phyloP scores from a whole-genome alignment of 2,888 invertebrate species.

The Timema podura region DNA sequence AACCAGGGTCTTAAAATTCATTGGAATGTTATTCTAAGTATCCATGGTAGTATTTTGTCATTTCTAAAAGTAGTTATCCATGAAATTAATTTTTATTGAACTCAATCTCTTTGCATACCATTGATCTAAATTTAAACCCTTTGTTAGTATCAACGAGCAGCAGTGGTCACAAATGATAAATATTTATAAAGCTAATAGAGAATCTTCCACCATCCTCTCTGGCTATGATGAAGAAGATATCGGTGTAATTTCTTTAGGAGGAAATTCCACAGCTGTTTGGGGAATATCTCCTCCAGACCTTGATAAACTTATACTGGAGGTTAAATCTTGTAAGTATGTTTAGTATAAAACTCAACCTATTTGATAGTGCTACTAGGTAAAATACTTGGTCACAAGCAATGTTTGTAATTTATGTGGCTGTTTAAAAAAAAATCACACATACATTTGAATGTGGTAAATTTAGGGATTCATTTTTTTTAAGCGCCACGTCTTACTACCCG shows the following conservation, averaged over 20 bases:
- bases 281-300: slow-evolving; percentile 92
- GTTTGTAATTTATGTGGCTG: not conserved
- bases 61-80: no score
- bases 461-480: no score
- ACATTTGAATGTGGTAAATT: no score
- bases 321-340: slow-evolving; percentile 52
- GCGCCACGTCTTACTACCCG: no score
- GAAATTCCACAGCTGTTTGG: slow-evolving; percentile 88
- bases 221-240: slow-evolving; percentile 82
- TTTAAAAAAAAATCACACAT: not conserved
- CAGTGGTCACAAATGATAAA: slow-evolving; percentile 59
- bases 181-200: slow-evolving; percentile 62
- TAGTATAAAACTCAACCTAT: not conserved
- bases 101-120: not conserved
- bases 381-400: not conserved
- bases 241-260: slow-evolving; percentile 73
- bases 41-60: no score
- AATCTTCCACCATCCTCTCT: slow-evolving; percentile 79
- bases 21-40: no score
- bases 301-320: slow-evolving; percentile 60
- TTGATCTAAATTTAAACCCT: not conserved
- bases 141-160: slow-evolving; percentile 52
- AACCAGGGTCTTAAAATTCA: no score
- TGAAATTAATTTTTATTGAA: not conserved
- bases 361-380: not conserved